Evolutionary conservation across 2,888 invertebrate genomes (phyloP).

Genomic region (Scaptomyza cyrtandrae): DNA sequence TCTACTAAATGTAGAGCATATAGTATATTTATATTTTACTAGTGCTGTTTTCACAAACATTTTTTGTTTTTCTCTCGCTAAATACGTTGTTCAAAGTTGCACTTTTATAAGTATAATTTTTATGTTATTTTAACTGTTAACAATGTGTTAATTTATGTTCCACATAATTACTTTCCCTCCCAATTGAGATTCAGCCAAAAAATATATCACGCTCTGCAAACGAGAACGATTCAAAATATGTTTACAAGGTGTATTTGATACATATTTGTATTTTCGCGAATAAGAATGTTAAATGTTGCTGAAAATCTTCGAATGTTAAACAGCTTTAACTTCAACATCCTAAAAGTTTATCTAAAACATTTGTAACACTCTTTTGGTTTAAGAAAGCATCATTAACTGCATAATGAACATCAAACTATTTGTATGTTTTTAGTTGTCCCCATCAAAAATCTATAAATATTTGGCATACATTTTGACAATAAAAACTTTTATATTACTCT

Average conservation of each 20-base stretch:
- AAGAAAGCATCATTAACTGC: background rate
- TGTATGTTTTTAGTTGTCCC: too few species aligned
- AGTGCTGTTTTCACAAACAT: constrained; percentile 30
- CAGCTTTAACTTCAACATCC: too few species aligned
- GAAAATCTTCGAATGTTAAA: background rate
- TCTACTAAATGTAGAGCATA: constrained; percentile 9
- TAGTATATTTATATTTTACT: constrained; percentile 22
- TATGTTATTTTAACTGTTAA: constrained; percentile 16
- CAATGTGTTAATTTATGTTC: constrained; percentile 36
- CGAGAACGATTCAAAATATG: background rate
- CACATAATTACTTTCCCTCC: constrained; percentile 30
- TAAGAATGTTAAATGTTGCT: background rate
- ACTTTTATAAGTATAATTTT: constrained; percentile 33
- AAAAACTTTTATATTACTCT: background rate
- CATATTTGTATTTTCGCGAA: too few species aligned
- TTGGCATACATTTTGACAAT: constrained; percentile 22
- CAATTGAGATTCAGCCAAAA: background rate
- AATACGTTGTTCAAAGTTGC: constrained; percentile 18
- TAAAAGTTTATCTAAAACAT: too few species aligned
- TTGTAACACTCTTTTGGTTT: background rate
- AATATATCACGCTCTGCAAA: background rate
- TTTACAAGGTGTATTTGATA: background rate
- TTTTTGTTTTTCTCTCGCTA: constrained; percentile 30
- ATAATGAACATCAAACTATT: too few species aligned
- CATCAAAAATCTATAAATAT: background rate